phyloP scores from a whole-genome alignment of 2,113 vertebrate species.

The mouse (Mus musculus) region DNA sequence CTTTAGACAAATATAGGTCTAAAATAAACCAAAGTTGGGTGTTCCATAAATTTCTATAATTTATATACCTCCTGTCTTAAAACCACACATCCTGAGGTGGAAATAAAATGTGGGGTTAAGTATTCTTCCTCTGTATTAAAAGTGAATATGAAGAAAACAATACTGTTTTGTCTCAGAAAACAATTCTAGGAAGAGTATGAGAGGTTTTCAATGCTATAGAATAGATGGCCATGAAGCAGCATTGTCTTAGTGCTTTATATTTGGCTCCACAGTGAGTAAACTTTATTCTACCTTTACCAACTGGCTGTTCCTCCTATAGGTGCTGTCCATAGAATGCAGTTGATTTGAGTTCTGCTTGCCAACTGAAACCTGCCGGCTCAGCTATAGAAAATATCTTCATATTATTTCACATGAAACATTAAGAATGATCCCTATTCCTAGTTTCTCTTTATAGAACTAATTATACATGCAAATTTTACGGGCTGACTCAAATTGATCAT shows the following conservation, averaged over 20 bases:
- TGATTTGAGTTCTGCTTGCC: not conserved
- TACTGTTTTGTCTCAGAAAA: not conserved
- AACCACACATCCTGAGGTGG: not conserved
- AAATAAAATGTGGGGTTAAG: not conserved
- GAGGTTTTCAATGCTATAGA: not conserved
- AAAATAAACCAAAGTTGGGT: not conserved
- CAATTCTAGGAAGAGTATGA: not conserved
- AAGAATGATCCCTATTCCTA: not conserved
- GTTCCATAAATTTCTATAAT: conserved; percentile 40
- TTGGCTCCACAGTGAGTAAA: not conserved
- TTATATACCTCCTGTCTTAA: not conserved
- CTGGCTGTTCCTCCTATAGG: not conserved
- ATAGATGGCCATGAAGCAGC: not conserved
- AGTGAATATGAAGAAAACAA: not conserved
- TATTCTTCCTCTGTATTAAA: not conserved
- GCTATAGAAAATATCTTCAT: not conserved
- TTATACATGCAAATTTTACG: not conserved
- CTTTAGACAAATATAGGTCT: conserved; percentile 24
- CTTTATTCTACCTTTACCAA: not conserved
- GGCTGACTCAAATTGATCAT: not conserved
- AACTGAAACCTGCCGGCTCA: not conserved
- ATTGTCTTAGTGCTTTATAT: not conserved
- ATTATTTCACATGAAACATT: conserved; percentile 24
- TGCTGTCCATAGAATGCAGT: not conserved
- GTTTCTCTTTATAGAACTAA: not conserved